Evolutionary conservation across 2,888 invertebrate genomes (phyloP).

Genomic region (Hypercompe scribonia): DNA sequence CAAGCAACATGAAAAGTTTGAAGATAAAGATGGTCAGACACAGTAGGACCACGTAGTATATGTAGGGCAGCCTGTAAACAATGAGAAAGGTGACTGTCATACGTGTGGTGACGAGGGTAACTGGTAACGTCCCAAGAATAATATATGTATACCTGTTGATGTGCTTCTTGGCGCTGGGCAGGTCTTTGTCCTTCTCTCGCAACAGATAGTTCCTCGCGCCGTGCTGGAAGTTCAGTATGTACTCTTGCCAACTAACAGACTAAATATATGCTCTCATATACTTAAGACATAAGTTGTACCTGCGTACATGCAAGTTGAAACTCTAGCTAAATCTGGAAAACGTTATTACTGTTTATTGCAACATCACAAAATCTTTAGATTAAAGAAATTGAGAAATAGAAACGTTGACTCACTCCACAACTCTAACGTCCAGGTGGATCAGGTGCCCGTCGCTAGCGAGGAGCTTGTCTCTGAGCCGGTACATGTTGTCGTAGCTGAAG

Average conservation of each 20-base stretch:
- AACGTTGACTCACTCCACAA: slow-evolving; percentile 24
- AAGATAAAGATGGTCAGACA: too few species aligned
- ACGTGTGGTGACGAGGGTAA: too few species aligned
- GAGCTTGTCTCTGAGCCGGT: slow-evolving; percentile 22
- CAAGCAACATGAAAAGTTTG: too few species aligned
- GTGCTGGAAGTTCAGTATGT: not conserved
- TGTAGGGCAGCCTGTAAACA: too few species aligned
- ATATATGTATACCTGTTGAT: slow-evolving; percentile 2
- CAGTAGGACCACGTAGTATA: too few species aligned
- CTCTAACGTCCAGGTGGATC: slow-evolving; percentile 32
- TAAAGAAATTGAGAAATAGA: not conserved
- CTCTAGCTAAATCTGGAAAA: too few species aligned
- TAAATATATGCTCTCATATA: not conserved
- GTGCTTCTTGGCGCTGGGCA: not conserved
- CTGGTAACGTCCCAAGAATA: too few species aligned
- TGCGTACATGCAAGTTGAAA: too few species aligned
- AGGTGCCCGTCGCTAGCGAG: slow-evolving; percentile 21
- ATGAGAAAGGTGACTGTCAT: too few species aligned
- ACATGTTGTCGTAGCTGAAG: slow-evolving; percentile 21
- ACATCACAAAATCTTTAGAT: too few species aligned
- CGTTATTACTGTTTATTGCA: too few species aligned
- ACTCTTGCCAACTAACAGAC: slow-evolving; percentile 2
- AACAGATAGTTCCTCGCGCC: slow-evolving; percentile 5
- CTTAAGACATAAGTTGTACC: too few species aligned
- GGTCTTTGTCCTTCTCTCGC: not conserved